Base-by-base conservation (phyloP, 2,888 invertebrate species). In the Ectropis crepuscularia region DNA sequence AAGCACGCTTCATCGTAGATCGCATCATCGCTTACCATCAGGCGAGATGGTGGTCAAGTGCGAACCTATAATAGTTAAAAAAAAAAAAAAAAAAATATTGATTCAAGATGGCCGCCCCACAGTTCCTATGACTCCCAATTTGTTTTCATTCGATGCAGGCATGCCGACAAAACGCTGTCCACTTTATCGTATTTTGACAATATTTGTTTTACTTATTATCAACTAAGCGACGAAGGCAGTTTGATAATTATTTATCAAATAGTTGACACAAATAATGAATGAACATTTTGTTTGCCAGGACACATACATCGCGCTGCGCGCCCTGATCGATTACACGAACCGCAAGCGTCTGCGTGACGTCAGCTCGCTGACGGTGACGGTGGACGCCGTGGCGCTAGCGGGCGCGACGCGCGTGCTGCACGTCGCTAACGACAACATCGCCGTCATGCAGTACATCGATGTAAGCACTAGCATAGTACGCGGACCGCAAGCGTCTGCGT, bases 261-360 rank as follows among this genome's bases (percentile, higher is more conserved):
- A 82, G 86, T 80, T 83, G 81, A 12, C 41, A 5, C 0, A 12
- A 8, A 41, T n/a, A 11, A 85, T 82, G 39, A 6, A 28, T 39
- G 0, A 1, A 28, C 16, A 8, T 39, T 7, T 6, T 7, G 12
- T 5, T 45, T 45, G 9, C 0, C 88, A 95, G 93, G 98, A 99
- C 85, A 97, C 98, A 0, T 96, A 97, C 68, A 95, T 97, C 76
- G 97, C 98, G 0, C 94, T 98, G 88, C 96, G 97, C 79, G 98
- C 98, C 0, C 91, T 99, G 42, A 97, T 97, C 78, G 97, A 98
- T 78, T 98, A 97, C 86, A 97, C 98, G 2, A 96, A 96, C 61
- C 95, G 96, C 70, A 96, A 97, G 64, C 95, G 98, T 12, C 95
- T 98, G 67, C 94, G 98, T 46, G 98, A 98, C 86, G 97, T 98